phyloP scores from a whole-genome alignment of 2,888 invertebrate species.

The Ectobius pallidus region DNA sequence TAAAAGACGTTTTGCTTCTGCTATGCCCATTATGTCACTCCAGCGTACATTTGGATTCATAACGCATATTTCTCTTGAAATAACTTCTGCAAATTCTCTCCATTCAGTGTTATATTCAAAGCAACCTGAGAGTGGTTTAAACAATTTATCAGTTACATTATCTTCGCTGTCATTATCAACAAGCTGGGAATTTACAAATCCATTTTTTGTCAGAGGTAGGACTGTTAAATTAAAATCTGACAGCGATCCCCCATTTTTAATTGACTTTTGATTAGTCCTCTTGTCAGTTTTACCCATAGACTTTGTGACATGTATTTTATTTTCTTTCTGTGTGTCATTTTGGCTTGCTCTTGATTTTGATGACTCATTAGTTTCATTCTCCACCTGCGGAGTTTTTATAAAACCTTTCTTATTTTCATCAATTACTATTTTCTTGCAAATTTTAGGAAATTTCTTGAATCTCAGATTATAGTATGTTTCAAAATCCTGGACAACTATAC shows the following conservation, averaged over 20 bases:
- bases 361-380: not conserved
- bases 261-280: slow-evolving; percentile 2
- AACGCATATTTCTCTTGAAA: slow-evolving; percentile 70
- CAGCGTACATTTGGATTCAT: slow-evolving; percentile 73
- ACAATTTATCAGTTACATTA: slow-evolving; percentile 46
- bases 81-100: slow-evolving; percentile 67
- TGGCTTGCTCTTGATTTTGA: not conserved
- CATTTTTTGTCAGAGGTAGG: not conserved
- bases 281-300: not conserved
- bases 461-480: slow-evolving; percentile 83
- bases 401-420: slow-evolving; percentile 11
- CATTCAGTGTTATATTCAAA: slow-evolving; percentile 61
- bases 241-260: not conserved
- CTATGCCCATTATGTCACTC: slow-evolving; percentile 81
- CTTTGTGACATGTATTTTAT: not conserved
- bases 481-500: slow-evolving; percentile 87
- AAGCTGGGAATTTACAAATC: not conserved
- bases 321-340: not conserved
- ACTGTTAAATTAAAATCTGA: slow-evolving; percentile 20
- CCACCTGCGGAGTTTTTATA: not conserved
- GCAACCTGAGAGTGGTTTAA: slow-evolving; percentile 51
- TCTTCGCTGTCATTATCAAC: not conserved
- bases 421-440: slow-evolving; percentile 64
- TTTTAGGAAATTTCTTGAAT: slow-evolving; percentile 85
- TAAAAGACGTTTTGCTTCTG: slow-evolving; percentile 73